Base-by-base conservation (phyloP, 1,140 invertebrate genomes). In the Monochamus saltuarius region DNA sequence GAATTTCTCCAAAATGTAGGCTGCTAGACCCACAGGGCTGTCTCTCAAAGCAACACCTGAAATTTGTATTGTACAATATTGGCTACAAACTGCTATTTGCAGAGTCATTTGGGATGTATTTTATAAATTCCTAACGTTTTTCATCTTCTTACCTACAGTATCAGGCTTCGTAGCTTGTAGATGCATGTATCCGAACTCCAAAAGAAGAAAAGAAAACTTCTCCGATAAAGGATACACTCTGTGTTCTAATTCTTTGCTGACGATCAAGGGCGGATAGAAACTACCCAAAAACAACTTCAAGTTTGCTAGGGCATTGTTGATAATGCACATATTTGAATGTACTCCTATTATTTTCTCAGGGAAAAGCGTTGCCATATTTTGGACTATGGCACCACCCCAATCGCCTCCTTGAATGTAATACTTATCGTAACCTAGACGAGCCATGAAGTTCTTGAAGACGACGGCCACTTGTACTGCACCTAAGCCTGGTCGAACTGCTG, bases 351-450 rank as follows among this genome's bases (percentile, higher is more conserved):
- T 79, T 39, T 86, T 84, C 17, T 91, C 78, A 0, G 90, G 89
- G 68, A 84, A 94, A 0, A 92, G 56, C 1, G 78, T 77, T 4
- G 85, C 85, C 73, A 95, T 78, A 56, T 78, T 66, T 0, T 76
- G 62, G 0, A 78, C 83, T 40, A 93, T 85, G 0, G 82, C 8
- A 1, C 84, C 74, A 1, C 91, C 91, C 90, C 89, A 91, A 71
- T 97, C 94, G 10, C 92, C 92, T 6, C 92, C 92, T 77, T 96
- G 94, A 0, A 88, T 77, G 55, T 92, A 87, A 74, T 86, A 97
- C 70, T 87, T 85, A 1, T 88, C 68, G 72, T 85, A 83, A 0
- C 90, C 89, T 1, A 97, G 77, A 42, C 90, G 80, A 1, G 80
- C 66, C 94, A 97, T 96, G 11, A 97, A 76, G 72, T 89, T 92